A percentile compares a stretch with the other conserved stretches of the same genome.
phyloP scores from a whole-genome alignment of 1,140 invertebrate species.

The Calliphora vicina region DNA sequence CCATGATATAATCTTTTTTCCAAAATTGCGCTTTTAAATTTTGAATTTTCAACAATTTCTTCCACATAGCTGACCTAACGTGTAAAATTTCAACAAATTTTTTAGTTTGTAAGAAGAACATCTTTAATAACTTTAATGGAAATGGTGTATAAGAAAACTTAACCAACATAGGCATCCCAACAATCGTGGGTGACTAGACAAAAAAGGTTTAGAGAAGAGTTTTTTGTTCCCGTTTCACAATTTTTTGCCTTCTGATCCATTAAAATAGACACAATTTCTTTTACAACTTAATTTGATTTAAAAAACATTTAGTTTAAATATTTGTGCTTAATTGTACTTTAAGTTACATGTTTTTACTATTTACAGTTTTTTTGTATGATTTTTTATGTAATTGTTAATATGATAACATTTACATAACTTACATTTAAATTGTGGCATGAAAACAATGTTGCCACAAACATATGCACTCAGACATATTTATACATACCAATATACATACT shows the following conservation, averaged over 20 bases:
- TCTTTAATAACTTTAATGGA: no score
- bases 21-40: no score
- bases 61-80: no score
- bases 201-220: neutral
- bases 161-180: neutral
- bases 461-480: neutral
- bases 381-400: neutral
- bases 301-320: neutral
- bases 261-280: neutral
- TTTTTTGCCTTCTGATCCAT: neutral
- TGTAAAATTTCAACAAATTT: no score
- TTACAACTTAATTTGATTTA: neutral
- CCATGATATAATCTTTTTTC: no score
- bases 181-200: neutral
- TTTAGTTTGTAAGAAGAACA: no score
- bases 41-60: no score
- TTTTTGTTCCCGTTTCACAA: neutral
- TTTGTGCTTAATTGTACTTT: neutral
- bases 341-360: neutral
- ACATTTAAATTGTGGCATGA: neutral
- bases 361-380: neutral
- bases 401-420: conserved; percentile 10
- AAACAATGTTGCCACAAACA: neutral
- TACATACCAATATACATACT: no score
- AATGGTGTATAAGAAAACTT: neutral